phyloP scores from a whole-genome alignment of 2,113 vertebrate genomes.

The Mormyrus lacerda region DNA sequence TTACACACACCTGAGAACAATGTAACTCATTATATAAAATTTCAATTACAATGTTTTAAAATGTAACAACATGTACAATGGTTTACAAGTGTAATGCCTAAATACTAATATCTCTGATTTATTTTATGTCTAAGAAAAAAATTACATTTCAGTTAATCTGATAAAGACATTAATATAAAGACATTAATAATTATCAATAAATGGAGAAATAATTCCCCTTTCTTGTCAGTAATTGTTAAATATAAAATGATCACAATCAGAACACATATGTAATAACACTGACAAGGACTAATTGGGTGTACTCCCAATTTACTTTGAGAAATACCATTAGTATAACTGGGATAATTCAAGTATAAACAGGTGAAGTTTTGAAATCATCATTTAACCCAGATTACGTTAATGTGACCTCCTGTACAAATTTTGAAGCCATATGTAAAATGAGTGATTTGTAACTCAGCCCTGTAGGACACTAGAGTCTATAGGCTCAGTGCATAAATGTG shows the following conservation, averaged over 20 bases:
- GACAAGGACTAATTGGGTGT: too few species aligned
- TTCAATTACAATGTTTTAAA: not conserved
- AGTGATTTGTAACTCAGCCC: not conserved
- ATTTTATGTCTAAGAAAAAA: not conserved
- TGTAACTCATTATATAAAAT: not conserved
- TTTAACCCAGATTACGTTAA: not conserved
- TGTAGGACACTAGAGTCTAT: not conserved
- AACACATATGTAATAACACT: not conserved
- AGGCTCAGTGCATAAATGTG: not conserved
- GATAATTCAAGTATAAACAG: not conserved
- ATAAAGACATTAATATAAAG: not conserved
- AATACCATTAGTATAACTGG: not conserved
- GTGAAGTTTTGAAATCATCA: not conserved
- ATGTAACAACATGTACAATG: not conserved
- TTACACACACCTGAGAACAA: not conserved
- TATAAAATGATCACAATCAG: not conserved
- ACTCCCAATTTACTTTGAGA: not conserved
- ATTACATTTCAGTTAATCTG: not conserved
- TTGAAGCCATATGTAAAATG: not conserved
- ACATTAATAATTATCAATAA: not conserved
- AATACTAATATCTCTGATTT: not conserved
- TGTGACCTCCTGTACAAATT: not conserved
- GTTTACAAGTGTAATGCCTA: not conserved
- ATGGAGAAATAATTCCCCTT: not conserved
- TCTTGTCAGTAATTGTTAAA: not conserved